A percentile compares a stretch with the other conserved stretches of the same genome.
Evolutionary conservation across 2,888 invertebrate species (phyloP).

Genomic region (Mythimna pallens): DNA sequence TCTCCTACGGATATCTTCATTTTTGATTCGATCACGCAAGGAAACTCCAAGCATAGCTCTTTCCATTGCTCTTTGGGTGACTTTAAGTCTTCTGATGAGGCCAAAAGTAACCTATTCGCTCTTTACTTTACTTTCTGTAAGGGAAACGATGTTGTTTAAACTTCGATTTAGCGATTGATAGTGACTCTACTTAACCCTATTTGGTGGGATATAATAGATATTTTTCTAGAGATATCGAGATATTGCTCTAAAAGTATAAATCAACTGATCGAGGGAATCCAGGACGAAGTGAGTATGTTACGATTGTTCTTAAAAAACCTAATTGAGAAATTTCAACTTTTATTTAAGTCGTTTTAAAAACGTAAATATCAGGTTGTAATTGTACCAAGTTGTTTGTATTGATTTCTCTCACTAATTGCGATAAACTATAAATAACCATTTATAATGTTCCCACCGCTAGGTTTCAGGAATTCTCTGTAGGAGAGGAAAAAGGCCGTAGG

Average conservation of each 20-base stretch:
- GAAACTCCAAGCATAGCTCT: too few species aligned
- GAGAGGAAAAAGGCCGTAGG: too few species aligned
- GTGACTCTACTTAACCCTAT: not conserved
- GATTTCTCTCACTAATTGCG: constrained; percentile 7
- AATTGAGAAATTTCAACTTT: too few species aligned
- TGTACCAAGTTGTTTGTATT: too few species aligned
- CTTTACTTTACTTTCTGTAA: too few species aligned
- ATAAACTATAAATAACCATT: not conserved
- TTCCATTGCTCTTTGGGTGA: too few species aligned
- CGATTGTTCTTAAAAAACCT: too few species aligned
- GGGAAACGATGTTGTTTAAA: not conserved
- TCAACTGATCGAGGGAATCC: not conserved
- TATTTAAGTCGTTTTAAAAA: not conserved
- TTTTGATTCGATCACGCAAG: too few species aligned
- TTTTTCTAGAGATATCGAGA: not conserved
- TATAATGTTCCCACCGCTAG: not conserved
- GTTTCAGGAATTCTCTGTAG: too few species aligned
- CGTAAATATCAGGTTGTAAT: constrained; percentile 4
- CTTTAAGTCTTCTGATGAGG: too few species aligned
- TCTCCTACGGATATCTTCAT: too few species aligned
- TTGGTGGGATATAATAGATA: constrained; percentile 9
- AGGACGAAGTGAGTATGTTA: not conserved
- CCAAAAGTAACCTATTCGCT: too few species aligned
- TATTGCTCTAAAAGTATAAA: not conserved
- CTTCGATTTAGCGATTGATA: not conserved